Percentiles rank a stretch among this genome's conserved stretches.
Evolutionary conservation across 1,140 invertebrate species (phyloP).

Genomic region (Lepidurus apus): DNA sequence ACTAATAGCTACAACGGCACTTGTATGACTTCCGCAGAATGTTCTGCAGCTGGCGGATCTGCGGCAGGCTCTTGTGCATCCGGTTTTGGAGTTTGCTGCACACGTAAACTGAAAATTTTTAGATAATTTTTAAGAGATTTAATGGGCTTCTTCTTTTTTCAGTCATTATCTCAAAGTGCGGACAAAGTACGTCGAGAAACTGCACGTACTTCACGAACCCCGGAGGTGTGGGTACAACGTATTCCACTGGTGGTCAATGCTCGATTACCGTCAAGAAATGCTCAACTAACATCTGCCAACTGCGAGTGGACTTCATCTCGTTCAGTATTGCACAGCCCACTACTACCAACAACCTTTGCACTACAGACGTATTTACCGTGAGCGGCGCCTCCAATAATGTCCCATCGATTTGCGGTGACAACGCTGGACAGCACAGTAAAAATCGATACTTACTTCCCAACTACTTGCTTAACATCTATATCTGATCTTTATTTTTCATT

Average conservation of each 20-base stretch:
- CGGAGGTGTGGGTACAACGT: background rate
- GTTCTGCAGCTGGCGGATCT: constrained; percentile 60
- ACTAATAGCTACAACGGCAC: constrained; percentile 50
- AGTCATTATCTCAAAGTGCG: constrained; percentile 49
- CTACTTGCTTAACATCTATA: background rate
- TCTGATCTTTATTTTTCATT: background rate
- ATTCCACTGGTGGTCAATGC: constrained; percentile 27
- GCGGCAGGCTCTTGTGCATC: constrained; percentile 64
- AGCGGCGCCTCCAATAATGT: constrained; percentile 26
- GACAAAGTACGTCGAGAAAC: constrained; percentile 61
- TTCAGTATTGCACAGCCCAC: constrained; percentile 28
- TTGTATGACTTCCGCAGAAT: constrained; percentile 68
- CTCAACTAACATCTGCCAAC: background rate
- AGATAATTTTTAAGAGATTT: background rate
- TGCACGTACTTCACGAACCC: constrained; percentile 77
- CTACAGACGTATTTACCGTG: constrained; percentile 27
- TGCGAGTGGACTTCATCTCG: constrained; percentile 26
- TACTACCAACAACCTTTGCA: constrained; percentile 22
- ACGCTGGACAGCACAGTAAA: constrained; percentile 31
- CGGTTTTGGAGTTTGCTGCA: constrained; percentile 64
- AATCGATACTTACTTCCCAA: background rate
- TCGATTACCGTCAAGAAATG: constrained; percentile 11
- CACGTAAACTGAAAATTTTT: constrained; percentile 53
- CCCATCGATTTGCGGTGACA: constrained; percentile 29
- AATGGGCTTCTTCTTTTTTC: background rate